Conservation (phyloP, 1,140 invertebrate genomes). For the Archivesica marissinica region DNA sequence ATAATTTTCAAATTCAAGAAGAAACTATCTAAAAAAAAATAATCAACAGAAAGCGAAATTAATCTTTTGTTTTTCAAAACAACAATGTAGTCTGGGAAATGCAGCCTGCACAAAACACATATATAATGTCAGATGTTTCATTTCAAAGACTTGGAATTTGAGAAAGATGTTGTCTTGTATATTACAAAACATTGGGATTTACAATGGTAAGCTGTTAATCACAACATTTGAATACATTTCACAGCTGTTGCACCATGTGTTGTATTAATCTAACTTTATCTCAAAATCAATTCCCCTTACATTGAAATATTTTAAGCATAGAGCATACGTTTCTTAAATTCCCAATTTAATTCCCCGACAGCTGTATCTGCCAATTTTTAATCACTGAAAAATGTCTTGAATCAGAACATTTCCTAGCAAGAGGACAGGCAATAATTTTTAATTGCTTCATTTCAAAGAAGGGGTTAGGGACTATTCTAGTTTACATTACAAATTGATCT, state of each 20-base stretch:
- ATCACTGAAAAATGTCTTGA: constrained; percentile 35
- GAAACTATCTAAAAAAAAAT: too few species aligned
- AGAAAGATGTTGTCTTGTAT: constrained; percentile 9
- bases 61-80: too few species aligned
- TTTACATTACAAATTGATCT: constrained; percentile 3
- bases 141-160: constrained; percentile 50
- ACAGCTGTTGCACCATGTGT: constrained; percentile 51
- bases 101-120: not conserved
- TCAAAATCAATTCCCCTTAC: constrained; percentile 50
- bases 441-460: constrained; percentile 35
- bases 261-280: constrained; percentile 60
- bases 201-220: constrained; percentile 42
- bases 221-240: constrained; percentile 46
- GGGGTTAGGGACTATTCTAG: not conserved
- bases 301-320: constrained; percentile 41
- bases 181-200: constrained; percentile 57
- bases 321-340: constrained; percentile 28
- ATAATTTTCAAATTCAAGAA: too few species aligned
- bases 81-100: not conserved
- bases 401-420: constrained; percentile 24
- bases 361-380: constrained; percentile 52
- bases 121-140: constrained; percentile 37
- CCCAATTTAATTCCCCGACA: constrained; percentile 36
- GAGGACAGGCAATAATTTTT: constrained; percentile 27
- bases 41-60: too few species aligned